Percentiles rank a stretch among this genome's conserved stretches.
phyloP scores from a whole-genome alignment of 2,797 vertebrate genomes.

The Tragelaphus eurycerus region DNA sequence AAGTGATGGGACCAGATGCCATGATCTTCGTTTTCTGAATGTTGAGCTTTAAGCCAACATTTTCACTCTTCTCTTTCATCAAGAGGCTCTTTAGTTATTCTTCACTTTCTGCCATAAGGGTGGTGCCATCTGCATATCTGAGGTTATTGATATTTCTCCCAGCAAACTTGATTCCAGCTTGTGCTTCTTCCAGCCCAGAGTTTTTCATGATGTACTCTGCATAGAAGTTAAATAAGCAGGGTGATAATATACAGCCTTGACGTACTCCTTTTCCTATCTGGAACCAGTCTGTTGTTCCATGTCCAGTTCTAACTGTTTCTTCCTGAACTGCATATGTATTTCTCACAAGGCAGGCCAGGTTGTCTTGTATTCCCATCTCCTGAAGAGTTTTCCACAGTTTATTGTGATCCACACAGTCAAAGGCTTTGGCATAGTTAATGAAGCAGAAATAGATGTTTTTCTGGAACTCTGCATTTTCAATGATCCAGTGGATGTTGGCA shows the following conservation, averaged over 20 bases:
- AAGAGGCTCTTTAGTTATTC: background rate
- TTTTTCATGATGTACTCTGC: background rate
- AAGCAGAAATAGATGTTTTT: too few species aligned
- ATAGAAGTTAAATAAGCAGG: background rate
- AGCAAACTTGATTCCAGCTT: background rate
- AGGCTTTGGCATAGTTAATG: background rate
- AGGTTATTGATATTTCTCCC: background rate
- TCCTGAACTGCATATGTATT: background rate
- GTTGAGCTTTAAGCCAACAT: background rate
- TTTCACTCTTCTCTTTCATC: background rate
- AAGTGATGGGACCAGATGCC: too few species aligned
- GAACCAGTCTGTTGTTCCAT: background rate
- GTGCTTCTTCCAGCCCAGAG: accelerated
- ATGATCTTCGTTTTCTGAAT: too few species aligned
- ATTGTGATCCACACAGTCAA: background rate
- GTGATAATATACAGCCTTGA: background rate
- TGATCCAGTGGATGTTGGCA: too few species aligned
- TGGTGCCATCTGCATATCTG: background rate
- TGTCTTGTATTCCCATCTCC: background rate
- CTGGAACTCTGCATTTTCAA: too few species aligned
- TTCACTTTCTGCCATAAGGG: background rate
- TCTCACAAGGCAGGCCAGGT: background rate
- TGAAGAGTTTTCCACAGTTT: background rate
- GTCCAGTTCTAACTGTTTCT: background rate
- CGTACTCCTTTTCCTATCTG: accelerated